Evolutionary conservation across 2,888 invertebrate genomes (phyloP).

Genomic region (Lottia scabra): DNA sequence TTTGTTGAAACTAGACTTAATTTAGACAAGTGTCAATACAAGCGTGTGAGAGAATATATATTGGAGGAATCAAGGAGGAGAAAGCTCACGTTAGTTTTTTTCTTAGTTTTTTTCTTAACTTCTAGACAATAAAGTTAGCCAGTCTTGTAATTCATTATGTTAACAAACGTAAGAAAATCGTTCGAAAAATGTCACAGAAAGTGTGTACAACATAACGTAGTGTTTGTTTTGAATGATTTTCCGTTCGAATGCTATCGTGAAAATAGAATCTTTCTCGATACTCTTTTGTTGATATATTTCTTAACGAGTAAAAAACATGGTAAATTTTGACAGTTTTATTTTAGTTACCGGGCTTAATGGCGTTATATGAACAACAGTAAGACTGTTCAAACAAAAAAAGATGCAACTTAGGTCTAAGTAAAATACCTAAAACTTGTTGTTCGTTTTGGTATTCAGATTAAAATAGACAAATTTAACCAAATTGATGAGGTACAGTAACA

Average conservation of each 20-base stretch:
- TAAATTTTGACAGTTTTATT: conserved; percentile 4
- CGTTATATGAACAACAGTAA: neutral
- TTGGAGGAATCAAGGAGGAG: neutral
- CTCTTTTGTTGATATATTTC: conserved; percentile 1
- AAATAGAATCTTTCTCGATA: neutral
- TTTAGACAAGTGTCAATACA: neutral
- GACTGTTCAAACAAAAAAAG: neutral
- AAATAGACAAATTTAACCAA: neutral
- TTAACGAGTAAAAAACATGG: neutral
- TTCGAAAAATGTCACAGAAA: neutral
- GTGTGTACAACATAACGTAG: neutral
- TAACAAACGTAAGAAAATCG: neutral
- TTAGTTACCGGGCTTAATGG: neutral
- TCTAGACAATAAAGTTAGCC: neutral
- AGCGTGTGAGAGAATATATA: conserved; percentile 4
- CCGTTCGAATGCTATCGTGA: neutral
- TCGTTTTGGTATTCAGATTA: neutral
- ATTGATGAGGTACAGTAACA: neutral
- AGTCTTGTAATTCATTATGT: conserved; percentile 1
- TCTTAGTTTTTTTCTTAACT: neutral
- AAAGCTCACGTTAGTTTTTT: neutral
- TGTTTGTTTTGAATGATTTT: conserved; percentile 1
- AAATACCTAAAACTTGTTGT: neutral
- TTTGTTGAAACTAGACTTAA: neutral
- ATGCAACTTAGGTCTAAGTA: neutral